Percentiles rank a stretch among this genome's conserved stretches.
These are phyloP conservation scores for Catharus bicknelli DNA, from an alignment of 2,113 vertebrate genomes.

Conservation along the genomic window DNA sequence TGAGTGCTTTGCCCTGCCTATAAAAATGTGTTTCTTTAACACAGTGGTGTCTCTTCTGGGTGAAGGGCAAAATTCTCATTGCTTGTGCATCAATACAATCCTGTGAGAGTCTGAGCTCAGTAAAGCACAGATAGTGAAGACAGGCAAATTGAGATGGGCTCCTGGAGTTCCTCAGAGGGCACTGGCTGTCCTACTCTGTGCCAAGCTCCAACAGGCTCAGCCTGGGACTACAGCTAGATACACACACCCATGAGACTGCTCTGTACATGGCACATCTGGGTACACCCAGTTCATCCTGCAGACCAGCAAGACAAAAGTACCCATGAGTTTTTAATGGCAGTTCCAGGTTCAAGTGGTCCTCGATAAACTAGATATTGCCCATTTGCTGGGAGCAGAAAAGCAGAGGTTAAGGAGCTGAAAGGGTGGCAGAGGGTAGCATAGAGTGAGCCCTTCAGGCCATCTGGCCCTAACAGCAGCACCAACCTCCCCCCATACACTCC, in stretches of 20 bases:
- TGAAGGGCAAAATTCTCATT: background rate
- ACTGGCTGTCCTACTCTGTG: background rate
- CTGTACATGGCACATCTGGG: background rate
- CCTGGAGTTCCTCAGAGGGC: background rate
- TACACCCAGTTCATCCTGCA: background rate
- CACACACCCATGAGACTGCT: background rate
- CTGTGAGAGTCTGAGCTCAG: background rate
- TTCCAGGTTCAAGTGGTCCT: background rate
- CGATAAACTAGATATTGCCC: background rate
- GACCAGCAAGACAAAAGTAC: background rate
- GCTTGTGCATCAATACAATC: background rate
- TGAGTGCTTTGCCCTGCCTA: background rate
- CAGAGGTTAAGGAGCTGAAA: background rate
- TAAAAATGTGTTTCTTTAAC: background rate
- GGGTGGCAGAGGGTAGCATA: background rate
- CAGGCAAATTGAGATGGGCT: background rate
- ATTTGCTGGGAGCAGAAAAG: background rate
- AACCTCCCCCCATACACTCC: background rate
- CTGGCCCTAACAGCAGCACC: slow-evolving; percentile 14
- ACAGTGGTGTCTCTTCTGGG: background rate
- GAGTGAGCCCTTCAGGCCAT: slow-evolving; percentile 1
- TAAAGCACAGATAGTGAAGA: background rate
- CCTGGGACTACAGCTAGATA: background rate
- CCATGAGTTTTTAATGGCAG: background rate
- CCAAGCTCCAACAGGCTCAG: background rate